Conservation (phyloP, 2,113 vertebrate genomes). For the Dipodomys merriami region DNA sequence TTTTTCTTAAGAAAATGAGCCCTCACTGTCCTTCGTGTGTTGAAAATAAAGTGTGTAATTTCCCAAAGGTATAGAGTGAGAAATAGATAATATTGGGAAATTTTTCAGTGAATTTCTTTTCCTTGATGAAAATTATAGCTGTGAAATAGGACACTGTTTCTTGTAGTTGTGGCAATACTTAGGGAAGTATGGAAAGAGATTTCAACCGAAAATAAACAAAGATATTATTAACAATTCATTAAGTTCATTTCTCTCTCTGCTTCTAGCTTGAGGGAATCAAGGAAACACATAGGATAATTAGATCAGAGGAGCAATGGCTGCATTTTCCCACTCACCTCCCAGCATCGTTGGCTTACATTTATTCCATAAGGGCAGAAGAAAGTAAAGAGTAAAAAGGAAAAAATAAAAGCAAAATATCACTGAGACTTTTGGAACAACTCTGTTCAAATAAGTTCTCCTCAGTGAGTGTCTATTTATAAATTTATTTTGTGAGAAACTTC, state of each 20-base stretch:
- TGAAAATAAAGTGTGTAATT: constrained; percentile 74
- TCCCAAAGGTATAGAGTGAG: constrained; percentile 65
- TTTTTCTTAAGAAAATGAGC: constrained; percentile 71
- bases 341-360: background rate
- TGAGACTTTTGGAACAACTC: background rate
- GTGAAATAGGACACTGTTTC: background rate
- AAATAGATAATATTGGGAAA: constrained; percentile 66
- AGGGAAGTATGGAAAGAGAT: background rate
- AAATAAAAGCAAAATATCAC: constrained; percentile 55
- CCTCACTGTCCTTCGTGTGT: constrained; percentile 61
- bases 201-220: constrained; percentile 63
- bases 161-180: constrained; percentile 41
- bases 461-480: constrained; percentile 5
- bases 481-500: constrained; percentile 67
- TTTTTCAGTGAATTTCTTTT: constrained; percentile 39
- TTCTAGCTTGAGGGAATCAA: background rate
- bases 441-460: constrained; percentile 37
- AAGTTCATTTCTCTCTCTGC: constrained; percentile 46
- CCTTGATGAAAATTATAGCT: constrained; percentile 43
- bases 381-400: background rate
- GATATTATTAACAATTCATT: constrained; percentile 54
- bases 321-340: background rate
- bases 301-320: background rate
- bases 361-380: constrained; percentile 14
- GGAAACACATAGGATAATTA: constrained; percentile 2